A percentile compares a stretch with the other conserved stretches of the same genome.
These are phyloP conservation scores for Callithrix jacchus DNA, from an alignment of 2,113 vertebrate species.

Conservation along the genomic window DNA sequence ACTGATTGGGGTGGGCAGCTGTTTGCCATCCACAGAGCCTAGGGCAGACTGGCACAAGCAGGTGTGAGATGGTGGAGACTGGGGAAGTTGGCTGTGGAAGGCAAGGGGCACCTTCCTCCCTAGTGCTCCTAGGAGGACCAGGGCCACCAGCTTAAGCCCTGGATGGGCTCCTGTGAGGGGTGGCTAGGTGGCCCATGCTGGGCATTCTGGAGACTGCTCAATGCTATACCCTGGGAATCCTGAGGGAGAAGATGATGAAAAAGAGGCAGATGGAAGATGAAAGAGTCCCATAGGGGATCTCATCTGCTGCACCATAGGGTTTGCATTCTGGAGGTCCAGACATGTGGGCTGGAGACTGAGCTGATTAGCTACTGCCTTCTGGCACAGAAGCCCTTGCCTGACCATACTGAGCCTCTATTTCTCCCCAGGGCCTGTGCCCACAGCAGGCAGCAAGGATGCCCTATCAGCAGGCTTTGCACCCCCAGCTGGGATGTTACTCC, in stretches of 20 bases:
- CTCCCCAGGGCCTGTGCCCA: slow-evolving; percentile 69
- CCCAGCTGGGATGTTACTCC: slow-evolving; percentile 75
- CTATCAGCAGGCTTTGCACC: slow-evolving; percentile 69
- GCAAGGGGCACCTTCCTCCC: neutral
- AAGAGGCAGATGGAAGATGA: neutral
- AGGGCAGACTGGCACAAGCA: too few species aligned
- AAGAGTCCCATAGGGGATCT: neutral
- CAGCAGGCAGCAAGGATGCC: slow-evolving; percentile 70
- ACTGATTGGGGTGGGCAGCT: neutral
- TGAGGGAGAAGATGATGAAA: neutral
- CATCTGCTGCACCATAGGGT: neutral
- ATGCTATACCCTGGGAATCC: neutral
- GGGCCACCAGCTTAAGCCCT: neutral
- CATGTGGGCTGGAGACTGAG: neutral
- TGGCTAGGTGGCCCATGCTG: neutral
- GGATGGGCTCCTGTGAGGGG: neutral
- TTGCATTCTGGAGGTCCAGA: neutral
- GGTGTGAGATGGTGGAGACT: accelerated
- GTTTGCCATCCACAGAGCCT: neutral
- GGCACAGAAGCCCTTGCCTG: neutral
- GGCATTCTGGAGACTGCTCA: neutral
- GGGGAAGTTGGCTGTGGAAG: neutral
- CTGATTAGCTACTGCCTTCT: neutral
- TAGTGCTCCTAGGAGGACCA: neutral
- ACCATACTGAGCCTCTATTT: neutral